A percentile compares a stretch with the other conserved stretches of the same genome.
Conservation (phyloP, 92 coral and sea anemone genomes). For the Epizoanthus rinbou region DNA sequence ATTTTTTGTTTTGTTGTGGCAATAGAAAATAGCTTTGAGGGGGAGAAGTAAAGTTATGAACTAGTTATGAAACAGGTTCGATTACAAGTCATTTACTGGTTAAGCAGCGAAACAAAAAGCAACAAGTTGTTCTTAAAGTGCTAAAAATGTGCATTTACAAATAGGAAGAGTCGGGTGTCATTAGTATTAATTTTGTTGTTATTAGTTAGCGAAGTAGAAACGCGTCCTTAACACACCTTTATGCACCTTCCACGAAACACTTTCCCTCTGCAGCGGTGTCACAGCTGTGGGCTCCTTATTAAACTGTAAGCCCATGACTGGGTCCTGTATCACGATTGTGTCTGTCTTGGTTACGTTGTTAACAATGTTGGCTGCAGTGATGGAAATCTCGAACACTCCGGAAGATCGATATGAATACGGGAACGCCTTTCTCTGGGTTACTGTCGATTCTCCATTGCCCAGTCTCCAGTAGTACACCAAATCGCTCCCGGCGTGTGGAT, state of each 20-base stretch:
- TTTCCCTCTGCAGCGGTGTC: conserved; percentile 40
- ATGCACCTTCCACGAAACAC: conserved; percentile 18
- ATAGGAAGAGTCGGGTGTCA: no score
- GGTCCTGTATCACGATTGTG: conserved; percentile 56
- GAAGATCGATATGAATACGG: conserved; percentile 49
- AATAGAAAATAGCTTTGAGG: no score
- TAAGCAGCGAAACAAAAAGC: no score
- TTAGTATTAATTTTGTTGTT: no score
- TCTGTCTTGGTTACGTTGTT: conserved; percentile 54
- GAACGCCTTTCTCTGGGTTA: conserved; percentile 7
- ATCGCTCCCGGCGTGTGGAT: conserved; percentile 60
- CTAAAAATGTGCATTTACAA: no score
- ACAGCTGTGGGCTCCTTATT: conserved; percentile 39
- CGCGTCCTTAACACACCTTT: not conserved
- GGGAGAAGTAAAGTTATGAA: no score
- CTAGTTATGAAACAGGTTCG: no score
- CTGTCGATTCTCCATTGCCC: conserved; percentile 55
- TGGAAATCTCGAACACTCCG: conserved; percentile 61
- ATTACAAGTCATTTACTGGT: no score
- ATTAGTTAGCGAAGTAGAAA: no score
- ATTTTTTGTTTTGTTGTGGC: no score
- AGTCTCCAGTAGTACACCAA: conserved; percentile 67
- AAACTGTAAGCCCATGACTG: conserved; percentile 42
- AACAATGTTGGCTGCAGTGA: conserved; percentile 58
- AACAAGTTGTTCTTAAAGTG: no score